These are phyloP conservation scores for Silurus glanis DNA, from an alignment of 2,113 vertebrate species.

Conservation along the genomic window DNA sequence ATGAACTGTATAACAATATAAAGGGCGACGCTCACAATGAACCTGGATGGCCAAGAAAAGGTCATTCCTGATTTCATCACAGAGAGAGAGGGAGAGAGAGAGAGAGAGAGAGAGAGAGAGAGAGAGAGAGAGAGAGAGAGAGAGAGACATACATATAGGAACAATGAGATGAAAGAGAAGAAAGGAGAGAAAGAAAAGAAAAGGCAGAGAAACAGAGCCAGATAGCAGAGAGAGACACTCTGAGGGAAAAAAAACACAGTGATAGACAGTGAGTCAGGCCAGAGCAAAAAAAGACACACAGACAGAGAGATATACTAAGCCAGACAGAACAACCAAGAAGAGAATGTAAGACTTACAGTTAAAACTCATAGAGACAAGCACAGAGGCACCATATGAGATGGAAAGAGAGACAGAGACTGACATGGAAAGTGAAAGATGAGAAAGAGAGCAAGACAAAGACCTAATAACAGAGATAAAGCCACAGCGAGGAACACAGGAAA, in stretches of 20 bases:
- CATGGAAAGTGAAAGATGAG: neutral
- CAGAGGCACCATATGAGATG: neutral
- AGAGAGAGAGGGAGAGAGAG: neutral
- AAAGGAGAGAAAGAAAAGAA: constrained; percentile 26
- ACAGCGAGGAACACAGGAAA: no score
- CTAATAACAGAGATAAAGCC: no score
- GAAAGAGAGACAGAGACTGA: neutral
- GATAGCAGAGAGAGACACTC: constrained; percentile 21
- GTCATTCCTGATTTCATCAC: constrained; percentile 14
- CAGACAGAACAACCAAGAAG: constrained; percentile 40
- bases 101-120: neutral
- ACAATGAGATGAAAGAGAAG: neutral
- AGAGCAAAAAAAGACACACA: constrained; percentile 46
- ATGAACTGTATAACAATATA: constrained; percentile 18
- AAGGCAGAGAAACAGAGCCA: neutral
- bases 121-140: constrained; percentile 4
- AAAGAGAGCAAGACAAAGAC: neutral
- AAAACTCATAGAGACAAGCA: neutral
- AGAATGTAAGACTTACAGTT: neutral
- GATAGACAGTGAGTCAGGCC: neutral
- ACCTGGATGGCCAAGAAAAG: neutral
- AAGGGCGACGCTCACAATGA: constrained; percentile 8
- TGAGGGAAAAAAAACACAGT: neutral
- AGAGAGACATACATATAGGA: neutral
- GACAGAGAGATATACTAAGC: constrained; percentile 56